Base-by-base conservation (phyloP, 2,888 invertebrate genomes). In the Tortrix viridana region DNA sequence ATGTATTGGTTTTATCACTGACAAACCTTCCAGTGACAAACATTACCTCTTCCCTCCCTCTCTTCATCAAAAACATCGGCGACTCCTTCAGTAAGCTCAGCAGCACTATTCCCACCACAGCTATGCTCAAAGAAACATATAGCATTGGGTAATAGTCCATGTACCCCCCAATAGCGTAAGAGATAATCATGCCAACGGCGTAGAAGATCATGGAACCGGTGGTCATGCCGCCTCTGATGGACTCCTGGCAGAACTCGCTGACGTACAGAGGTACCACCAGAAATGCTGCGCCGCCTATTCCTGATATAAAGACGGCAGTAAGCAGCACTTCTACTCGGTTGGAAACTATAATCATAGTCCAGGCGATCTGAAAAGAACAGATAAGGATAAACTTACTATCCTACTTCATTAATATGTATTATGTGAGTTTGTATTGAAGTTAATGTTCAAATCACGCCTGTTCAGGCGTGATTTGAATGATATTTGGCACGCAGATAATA, bases 201-300 rank as follows among this genome's bases (percentile, higher is more conserved):
- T 80, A 82, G 68, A 85, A 84, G 7, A 83, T 74, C 64, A 86
- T 74, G 0, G 79, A 65, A 0, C 79, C 75, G 1, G 88, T 76
- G 1, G 83, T 81, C 80, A 90, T 75, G 1, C 76, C 73, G 0
- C 89, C 90, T 22, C 89, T 71, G 18, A 89, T 80, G 1, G 82
- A 84, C 52, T 88, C 84, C 55, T 87, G 80, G 59, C 85, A 82
- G 37, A 87, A 77, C 68, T 90, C 90, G 23, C 84, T 77, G 46
- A 87, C 70, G 67, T 72, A 88, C 3, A 89, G 77, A 0, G 84
- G 81, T 0, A 79, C 75, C 1, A 84, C 72, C 0, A 88, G 66
- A 50, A 83, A 76, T 0, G 74, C 68, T 0, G 80, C 71, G 0
- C 80, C 80, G 0, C 84, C 77, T 0, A 86, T 41, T 0, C 90